These are phyloP conservation scores for Catostylus mosaicus DNA, from an alignment of 30 jellyfish, hydroid and myxozoan species.

Conservation along the genomic window DNA sequence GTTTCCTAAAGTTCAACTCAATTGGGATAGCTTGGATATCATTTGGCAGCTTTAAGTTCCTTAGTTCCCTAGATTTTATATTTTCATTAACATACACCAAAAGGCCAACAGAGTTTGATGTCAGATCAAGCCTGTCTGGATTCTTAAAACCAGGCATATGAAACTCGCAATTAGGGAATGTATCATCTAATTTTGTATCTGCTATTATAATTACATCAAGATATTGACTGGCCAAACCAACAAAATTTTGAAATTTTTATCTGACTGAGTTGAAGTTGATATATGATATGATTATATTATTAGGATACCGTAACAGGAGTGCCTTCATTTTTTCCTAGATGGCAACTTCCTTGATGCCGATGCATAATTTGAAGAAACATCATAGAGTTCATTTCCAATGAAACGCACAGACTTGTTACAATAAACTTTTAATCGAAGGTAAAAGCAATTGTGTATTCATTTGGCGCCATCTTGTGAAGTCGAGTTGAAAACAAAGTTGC, in stretches of 20 bases:
- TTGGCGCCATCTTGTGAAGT: too few relatives aligned
- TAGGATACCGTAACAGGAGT: slow-evolving; percentile 12
- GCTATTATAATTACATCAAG: slow-evolving; percentile 27
- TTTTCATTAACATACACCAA: slow-evolving; percentile 32
- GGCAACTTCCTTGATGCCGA: too few relatives aligned
- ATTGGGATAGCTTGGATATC: slow-evolving; percentile 32
- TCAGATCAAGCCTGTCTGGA: slow-evolving; percentile 31
- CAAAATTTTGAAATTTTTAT: slow-evolving; percentile 5
- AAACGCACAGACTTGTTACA: too few relatives aligned
- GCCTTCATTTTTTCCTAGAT: neutral
- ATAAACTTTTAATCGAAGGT: too few relatives aligned
- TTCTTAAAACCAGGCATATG: slow-evolving; percentile 34
- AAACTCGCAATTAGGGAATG: slow-evolving; percentile 38
- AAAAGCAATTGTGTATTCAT: too few relatives aligned
- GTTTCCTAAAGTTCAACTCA: slow-evolving; percentile 55
- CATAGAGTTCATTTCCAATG: too few relatives aligned
- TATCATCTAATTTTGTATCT: slow-evolving; percentile 33
- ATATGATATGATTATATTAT: slow-evolving; percentile 8
- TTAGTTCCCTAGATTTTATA: neutral
- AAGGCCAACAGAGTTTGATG: slow-evolving; percentile 50
- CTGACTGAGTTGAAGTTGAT: slow-evolving; percentile 31
- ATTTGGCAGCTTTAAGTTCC: slow-evolving; percentile 3
- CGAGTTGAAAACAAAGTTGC: too few relatives aligned
- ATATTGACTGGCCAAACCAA: slow-evolving; percentile 28
- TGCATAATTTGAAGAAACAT: neutral